phyloP scores from a whole-genome alignment of 2,797 vertebrate species.

The Sciurus carolinensis region DNA sequence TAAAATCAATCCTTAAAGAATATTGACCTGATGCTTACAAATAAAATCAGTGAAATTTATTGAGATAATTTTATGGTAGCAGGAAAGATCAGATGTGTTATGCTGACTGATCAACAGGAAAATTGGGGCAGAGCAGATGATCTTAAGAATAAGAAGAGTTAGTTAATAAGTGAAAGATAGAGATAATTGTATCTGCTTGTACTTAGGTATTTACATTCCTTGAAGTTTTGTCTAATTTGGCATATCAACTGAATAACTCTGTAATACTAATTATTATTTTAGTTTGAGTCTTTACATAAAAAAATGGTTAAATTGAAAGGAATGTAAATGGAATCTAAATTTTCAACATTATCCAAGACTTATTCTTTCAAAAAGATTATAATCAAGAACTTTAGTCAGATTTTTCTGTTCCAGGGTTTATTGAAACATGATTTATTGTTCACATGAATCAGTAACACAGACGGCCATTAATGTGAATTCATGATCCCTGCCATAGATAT shows the following conservation, averaged over 20 bases:
- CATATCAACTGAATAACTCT: neutral
- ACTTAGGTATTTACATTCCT: neutral
- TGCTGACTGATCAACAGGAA: neutral
- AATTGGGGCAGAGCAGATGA: neutral
- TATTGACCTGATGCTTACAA: neutral
- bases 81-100: neutral
- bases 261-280: conserved; percentile 26
- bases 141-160: neutral
- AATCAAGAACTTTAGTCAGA: neutral
- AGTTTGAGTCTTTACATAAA: neutral
- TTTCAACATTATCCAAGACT: neutral
- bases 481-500: neutral
- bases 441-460: neutral
- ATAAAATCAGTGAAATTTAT: neutral
- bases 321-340: neutral
- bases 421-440: neutral
- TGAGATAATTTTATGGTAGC: neutral
- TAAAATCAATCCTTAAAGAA: neutral
- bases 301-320: neutral
- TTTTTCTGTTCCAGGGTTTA: neutral
- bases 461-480: neutral
- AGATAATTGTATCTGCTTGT: neutral
- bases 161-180: neutral
- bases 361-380: neutral
- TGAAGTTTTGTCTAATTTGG: conserved; percentile 49